Evolutionary conservation across 2,888 invertebrate species (phyloP), one percentile per base, ranked within the genome.

Genomic region (Nasonovia ribisnigri): DNA sequence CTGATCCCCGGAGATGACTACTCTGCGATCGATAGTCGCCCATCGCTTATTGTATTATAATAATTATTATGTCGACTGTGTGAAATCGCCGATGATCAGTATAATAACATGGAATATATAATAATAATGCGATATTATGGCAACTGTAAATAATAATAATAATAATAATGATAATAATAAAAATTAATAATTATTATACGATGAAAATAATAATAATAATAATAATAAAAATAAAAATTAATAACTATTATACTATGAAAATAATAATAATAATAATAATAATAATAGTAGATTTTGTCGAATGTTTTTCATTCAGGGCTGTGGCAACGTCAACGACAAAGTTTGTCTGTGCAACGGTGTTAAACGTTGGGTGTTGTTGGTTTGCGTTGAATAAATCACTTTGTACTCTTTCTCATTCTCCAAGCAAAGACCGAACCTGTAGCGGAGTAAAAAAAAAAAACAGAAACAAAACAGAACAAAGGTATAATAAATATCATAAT

Each of bases 391-490:
- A 86, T 96, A 96, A 8, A 95, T 95, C 95, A 96, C 95, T 95
- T 96, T 96, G 95, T 96, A 96, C 95, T 96, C 96, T 94, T 96
- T 95, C 0, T 96, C 96, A 94, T 95, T 96, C 94, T 96, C 95
- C 92, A 96, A 96, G 95, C 96, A 97, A 11, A 97, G 94, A 2
- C 97, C 97, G 95, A 96, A 96, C 95, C 97, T 97, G 94, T 57
- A 60, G n/a, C 1, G 24, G 20, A 77, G 43, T 43, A 11, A 26
- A 89, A 89, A 89, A 42, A 57, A 67, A 60, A n/a, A 77, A 89
- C 42, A 77, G 36, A 77, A 88, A 36, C n/a, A 42, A n/a, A 88
- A 88, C 51, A 88, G 11, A 84, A 43, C 84, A 43, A 43, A 36
- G 20, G n/a, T 48, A 36, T 48, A 51, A 54, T 60, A n/a, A 67